phyloP scores from a whole-genome alignment of 2,888 invertebrate species.

The Drosophila demipolita region DNA sequence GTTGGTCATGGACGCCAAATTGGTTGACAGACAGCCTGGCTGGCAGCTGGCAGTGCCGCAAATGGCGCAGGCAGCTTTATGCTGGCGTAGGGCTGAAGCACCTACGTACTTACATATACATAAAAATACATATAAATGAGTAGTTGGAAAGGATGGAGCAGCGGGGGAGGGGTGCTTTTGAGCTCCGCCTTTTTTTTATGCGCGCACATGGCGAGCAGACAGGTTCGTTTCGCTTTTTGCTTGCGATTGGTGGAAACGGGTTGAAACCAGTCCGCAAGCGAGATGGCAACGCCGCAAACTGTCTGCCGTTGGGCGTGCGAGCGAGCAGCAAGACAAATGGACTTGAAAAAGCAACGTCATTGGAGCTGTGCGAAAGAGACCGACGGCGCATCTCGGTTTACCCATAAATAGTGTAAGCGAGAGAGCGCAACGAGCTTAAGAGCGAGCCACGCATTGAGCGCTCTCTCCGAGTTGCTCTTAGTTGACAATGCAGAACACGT shows the following conservation, averaged over 20 bases:
- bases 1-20: conserved; percentile 83
- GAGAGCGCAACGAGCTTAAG: conserved; percentile 50
- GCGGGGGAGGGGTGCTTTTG: conserved; percentile 30
- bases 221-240: conserved; percentile 66
- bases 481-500: conserved; percentile 54
- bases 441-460: conserved; percentile 41
- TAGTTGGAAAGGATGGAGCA: background rate
- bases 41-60: conserved; percentile 53
- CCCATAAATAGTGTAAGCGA: conserved; percentile 33
- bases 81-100: conserved; percentile 45
- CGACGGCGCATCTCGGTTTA: conserved; percentile 5
- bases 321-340: conserved; percentile 39
- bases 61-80: conserved; percentile 53
- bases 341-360: conserved; percentile 36
- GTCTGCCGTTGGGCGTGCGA: conserved; percentile 33
- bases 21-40: conserved; percentile 70
- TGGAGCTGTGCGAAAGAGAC: conserved; percentile 48
- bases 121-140: background rate
- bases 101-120: conserved; percentile 6
- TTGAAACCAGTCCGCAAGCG: conserved; percentile 60
- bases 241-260: conserved; percentile 69
- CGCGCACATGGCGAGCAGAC: conserved; percentile 56
- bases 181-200: conserved; percentile 73
- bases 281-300: conserved; percentile 57
- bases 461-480: conserved; percentile 42